These are phyloP conservation scores for Ectropis crepuscularia DNA, from an alignment of 2,888 invertebrate species.

Conservation along the genomic window DNA sequence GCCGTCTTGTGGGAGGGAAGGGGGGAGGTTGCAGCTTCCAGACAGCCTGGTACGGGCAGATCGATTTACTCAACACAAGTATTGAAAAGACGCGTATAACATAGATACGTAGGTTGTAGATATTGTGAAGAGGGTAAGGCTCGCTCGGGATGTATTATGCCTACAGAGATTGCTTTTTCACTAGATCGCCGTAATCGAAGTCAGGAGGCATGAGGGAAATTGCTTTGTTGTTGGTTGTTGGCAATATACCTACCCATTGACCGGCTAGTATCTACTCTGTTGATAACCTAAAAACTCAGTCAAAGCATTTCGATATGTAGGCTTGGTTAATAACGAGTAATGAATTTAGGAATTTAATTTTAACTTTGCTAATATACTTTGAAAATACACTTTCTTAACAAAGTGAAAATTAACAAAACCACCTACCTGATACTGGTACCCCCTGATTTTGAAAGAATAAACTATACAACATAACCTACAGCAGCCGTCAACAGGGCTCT, in stretches of 20 bases:
- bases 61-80: slow-evolving; percentile 47
- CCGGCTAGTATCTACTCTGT: too few species aligned
- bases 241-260: not conserved
- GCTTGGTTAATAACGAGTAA: too few species aligned
- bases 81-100: slow-evolving; percentile 47
- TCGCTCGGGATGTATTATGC: slow-evolving; percentile 1
- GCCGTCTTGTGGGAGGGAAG: slow-evolving; percentile 46
- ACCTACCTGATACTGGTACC: too few species aligned
- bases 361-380: too few species aligned
- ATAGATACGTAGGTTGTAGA: slow-evolving; percentile 6
- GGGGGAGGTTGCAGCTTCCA: slow-evolving; percentile 52
- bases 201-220: not conserved
- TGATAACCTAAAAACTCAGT: too few species aligned
- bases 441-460: too few species aligned
- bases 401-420: too few species aligned
- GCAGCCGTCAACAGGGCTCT: too few species aligned
- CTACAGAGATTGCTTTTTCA: slow-evolving; percentile 11
- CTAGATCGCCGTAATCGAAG: slow-evolving; percentile 3
- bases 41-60: slow-evolving; percentile 54
- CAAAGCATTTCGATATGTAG: too few species aligned
- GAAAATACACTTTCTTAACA: too few species aligned
- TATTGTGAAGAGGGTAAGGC: slow-evolving; percentile 4
- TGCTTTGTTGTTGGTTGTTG: not conserved
- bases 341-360: too few species aligned
- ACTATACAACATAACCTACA: too few species aligned